These are phyloP conservation scores for Cynoglossus semilaevis DNA, from an alignment of 2,113 vertebrate species.

Conservation along the genomic window DNA sequence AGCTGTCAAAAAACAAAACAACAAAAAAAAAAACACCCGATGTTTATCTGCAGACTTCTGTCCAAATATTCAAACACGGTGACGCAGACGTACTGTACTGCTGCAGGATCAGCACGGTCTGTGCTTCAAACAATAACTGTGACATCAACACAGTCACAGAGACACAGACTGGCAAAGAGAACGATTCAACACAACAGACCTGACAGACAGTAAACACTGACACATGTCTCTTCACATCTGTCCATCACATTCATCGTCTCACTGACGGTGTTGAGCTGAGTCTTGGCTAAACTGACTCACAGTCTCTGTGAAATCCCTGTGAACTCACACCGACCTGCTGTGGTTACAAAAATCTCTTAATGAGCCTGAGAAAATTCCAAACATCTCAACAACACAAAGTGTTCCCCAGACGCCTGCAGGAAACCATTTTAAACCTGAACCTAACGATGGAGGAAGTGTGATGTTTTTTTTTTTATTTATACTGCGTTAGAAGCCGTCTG, in stretches of 20 bases:
- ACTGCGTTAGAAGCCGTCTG: neutral
- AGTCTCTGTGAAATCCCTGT: conserved; percentile 14
- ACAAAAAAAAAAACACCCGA: no score
- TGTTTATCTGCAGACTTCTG: no score
- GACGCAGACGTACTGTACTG: no score
- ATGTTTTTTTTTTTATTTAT: neutral
- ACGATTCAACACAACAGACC: no score
- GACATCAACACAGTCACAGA: no score
- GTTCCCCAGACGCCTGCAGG: conserved; percentile 40
- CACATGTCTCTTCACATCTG: conserved; percentile 42
- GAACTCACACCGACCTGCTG: conserved; percentile 31
- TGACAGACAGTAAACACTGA: conserved; percentile 4
- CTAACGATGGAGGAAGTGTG: neutral
- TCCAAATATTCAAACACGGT: no score
- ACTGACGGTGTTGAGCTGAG: conserved; percentile 46
- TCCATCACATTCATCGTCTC: conserved; percentile 46
- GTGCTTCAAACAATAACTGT: no score
- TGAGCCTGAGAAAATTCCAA: conserved; percentile 44
- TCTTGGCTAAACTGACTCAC: conserved; percentile 51
- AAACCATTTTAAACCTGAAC: conserved; percentile 8
- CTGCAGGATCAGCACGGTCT: no score
- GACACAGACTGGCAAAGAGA: neutral
- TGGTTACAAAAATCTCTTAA: conserved; percentile 40
- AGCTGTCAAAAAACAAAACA: no score
- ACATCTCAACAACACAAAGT: conserved; percentile 41